Percentiles rank a stretch among this genome's conserved stretches.
phyloP scores from a whole-genome alignment of 92 coral and sea anemone genomes.

The Virgularia gustaviana region DNA sequence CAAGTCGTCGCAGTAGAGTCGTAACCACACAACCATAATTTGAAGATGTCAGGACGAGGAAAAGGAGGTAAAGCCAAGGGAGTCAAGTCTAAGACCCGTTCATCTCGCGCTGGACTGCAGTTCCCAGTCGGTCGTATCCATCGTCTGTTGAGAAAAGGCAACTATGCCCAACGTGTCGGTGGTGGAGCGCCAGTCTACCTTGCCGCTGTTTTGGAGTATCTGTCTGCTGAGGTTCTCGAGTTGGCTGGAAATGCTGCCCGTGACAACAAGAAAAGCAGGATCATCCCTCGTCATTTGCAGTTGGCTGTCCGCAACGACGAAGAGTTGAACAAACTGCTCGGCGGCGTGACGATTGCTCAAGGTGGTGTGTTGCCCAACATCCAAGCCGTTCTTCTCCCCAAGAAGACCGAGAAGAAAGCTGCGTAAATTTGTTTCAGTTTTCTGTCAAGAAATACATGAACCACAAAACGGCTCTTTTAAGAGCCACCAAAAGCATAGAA shows the following conservation, averaged over 20 bases:
- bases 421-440: neutral
- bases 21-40: neutral
- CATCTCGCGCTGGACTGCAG: conserved; percentile 30
- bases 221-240: conserved; percentile 54
- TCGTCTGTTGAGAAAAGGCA: conserved; percentile 33
- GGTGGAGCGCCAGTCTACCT: conserved; percentile 32
- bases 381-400: conserved; percentile 85
- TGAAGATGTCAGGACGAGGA: conserved; percentile 31
- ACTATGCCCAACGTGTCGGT: conserved; percentile 24
- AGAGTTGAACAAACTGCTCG: conserved; percentile 53
- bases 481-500: conserved; percentile 44
- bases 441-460: neutral
- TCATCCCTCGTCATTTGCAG: conserved; percentile 53
- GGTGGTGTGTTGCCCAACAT: conserved; percentile 67
- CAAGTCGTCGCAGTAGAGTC: neutral
- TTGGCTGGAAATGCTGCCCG: conserved; percentile 61
- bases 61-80: conserved; percentile 36
- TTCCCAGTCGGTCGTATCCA: too few species aligned
- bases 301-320: conserved; percentile 61
- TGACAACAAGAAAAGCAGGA: conserved; percentile 55
- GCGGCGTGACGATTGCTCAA: conserved; percentile 54
- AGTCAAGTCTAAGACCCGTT: conserved; percentile 28
- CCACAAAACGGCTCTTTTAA: conserved; percentile 44
- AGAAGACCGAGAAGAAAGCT: conserved; percentile 77
- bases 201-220: conserved; percentile 33